Evolutionary conservation across 1,140 invertebrate species (phyloP).

Genomic region (Lordiphosa mommai): DNA sequence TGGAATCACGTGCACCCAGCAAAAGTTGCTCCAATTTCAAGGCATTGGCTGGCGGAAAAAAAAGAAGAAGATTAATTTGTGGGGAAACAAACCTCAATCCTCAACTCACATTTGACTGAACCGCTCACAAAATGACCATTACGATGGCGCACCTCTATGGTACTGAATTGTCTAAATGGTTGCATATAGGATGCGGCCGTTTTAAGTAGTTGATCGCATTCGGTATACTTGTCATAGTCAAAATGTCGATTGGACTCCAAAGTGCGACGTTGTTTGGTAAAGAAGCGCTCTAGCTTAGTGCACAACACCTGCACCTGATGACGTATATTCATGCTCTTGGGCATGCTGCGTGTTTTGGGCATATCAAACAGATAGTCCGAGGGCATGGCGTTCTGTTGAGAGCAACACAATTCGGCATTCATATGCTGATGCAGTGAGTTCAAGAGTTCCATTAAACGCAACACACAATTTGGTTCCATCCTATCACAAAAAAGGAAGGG

Average conservation of each 20-base stretch:
- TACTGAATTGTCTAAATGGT: conserved; percentile 19
- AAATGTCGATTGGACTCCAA: conserved; percentile 49
- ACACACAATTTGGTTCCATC: conserved; percentile 19
- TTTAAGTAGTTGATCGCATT: conserved; percentile 45
- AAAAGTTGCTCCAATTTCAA: conserved; percentile 32
- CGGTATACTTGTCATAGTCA: conserved; percentile 45
- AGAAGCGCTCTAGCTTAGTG: conserved; percentile 50
- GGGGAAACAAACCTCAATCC: neutral
- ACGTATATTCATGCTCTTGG: conserved; percentile 43
- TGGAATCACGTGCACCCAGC: conserved; percentile 23
- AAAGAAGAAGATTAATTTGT: neutral
- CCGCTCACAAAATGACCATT: conserved; percentile 23
- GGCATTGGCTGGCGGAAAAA: conserved; percentile 27
- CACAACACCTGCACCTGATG: conserved; percentile 57
- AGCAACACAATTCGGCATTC: conserved; percentile 17
- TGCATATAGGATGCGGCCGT: neutral
- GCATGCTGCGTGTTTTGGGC: conserved; percentile 32
- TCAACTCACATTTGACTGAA: conserved; percentile 14
- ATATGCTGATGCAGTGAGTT: conserved; percentile 51
- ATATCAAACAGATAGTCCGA: conserved; percentile 34
- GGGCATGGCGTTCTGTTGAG: conserved; percentile 26
- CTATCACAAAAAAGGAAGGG: conserved; percentile 1
- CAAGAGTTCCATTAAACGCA: conserved; percentile 49
- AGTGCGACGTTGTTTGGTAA: conserved; percentile 18
- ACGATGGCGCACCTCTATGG: conserved; percentile 47